These are phyloP conservation scores for Alaudala cheleensis DNA, from an alignment of 2,113 vertebrate species.

Conservation along the genomic window DNA sequence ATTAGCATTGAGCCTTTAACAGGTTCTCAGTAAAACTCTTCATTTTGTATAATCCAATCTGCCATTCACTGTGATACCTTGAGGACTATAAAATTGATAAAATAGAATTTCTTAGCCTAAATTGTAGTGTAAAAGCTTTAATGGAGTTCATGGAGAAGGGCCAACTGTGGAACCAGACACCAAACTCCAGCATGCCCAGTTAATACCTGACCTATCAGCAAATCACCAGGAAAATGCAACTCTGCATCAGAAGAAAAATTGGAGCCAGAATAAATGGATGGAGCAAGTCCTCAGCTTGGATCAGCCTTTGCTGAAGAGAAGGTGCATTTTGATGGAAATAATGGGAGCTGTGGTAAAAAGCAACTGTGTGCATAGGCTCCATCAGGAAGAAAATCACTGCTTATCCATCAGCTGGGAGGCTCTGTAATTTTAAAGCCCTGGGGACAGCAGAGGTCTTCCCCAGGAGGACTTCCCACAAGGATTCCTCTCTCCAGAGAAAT, in stretches of 20 bases:
- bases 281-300: background rate
- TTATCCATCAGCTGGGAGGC: background rate
- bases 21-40: slow-evolving; percentile 14
- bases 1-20: background rate
- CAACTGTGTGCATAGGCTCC: background rate
- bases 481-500: background rate
- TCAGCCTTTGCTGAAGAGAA: background rate
- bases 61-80: background rate
- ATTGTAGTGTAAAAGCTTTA: background rate
- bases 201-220: background rate
- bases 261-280: background rate
- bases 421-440: background rate
- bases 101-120: slow-evolving; percentile 18
- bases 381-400: background rate
- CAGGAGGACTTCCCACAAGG: background rate
- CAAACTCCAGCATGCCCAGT: background rate
- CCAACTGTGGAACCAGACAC: background rate
- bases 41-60: slow-evolving; percentile 9
- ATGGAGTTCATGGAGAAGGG: slow-evolving; percentile 30
- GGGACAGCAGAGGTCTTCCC: background rate
- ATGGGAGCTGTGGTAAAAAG: background rate
- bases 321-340: background rate
- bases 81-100: background rate
- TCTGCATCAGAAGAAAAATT: background rate
- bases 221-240: background rate